Conservation (phyloP, 2,113 vertebrate species). For the Martes martes region DNA sequence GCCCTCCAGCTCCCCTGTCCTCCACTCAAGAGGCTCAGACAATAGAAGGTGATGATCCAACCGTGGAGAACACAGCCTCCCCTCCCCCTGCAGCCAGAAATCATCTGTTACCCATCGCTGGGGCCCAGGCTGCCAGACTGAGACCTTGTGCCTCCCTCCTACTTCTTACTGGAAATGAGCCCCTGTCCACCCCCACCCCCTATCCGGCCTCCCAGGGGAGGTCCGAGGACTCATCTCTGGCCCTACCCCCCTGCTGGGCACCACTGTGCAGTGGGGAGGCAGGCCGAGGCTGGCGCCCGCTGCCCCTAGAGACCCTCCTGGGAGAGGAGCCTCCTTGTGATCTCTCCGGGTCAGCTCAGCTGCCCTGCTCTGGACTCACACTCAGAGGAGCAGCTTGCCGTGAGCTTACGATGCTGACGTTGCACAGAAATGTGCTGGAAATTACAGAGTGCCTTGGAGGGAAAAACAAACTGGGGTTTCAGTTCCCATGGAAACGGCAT, state of each 20-base stretch:
- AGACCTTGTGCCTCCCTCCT: constrained; percentile 44
- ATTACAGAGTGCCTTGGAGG: constrained; percentile 44
- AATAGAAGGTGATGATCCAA: constrained; percentile 20
- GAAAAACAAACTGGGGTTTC: constrained; percentile 55
- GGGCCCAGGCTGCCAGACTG: not conserved
- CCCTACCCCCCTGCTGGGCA: not conserved
- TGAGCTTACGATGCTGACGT: not conserved
- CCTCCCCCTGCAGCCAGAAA: constrained; percentile 5
- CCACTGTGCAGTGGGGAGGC: not conserved
- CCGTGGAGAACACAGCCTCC: not conserved
- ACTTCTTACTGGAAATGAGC: constrained; percentile 62
- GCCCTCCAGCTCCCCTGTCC: not conserved
- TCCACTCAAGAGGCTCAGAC: not conserved
- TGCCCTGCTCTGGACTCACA: not conserved
- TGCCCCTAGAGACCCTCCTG: not conserved
- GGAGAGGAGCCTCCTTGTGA: not conserved
- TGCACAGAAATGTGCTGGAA: constrained; percentile 45
- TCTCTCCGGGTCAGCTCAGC: not conserved
- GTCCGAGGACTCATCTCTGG: not conserved
- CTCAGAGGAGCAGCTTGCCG: not conserved
- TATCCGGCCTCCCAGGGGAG: not conserved
- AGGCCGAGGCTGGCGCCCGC: not conserved
- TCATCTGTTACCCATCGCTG: not conserved
- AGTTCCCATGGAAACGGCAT: constrained; percentile 63
- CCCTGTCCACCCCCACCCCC: rapidly evolving